Evolutionary conservation across 2,888 invertebrate genomes (phyloP), one percentile per base, ranked within the genome.

Genomic region (Anthophora plumipes): DNA sequence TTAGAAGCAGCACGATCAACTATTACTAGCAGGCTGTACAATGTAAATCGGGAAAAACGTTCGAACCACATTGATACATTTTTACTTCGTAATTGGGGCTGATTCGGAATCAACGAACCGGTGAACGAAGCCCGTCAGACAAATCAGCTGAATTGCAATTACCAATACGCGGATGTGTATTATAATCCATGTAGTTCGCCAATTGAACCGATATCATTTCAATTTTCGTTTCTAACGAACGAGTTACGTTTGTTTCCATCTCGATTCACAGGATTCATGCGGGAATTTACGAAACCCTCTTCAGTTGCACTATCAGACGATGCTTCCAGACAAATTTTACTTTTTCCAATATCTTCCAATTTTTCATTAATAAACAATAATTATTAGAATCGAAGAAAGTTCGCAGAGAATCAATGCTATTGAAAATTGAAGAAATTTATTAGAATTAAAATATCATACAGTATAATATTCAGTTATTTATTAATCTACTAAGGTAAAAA

Each of bases 61-160:
- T 41, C 20, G 20, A 11, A 17, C n/a, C 55, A 43, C 41, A 43
- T 31, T 12, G 59, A 69, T 66, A 66, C 60, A 67, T 72, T 80
- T 82, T 82, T 69, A 55, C 39, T 43, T 20, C 7, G 55, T 72
- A 80, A 82, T 80, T 74, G 76, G 71, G 48, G 52, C 61, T 66
- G 80, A 82, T 82, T 70, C 72, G 69, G 20, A 73, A 66, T 64
- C 72, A 71, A 70, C 67, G 70, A 67, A 73, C 50, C 61, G 70
- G 9, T n/a, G 59, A 57, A 67, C 72, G 68, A 77, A 72, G 12
- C 64, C 66, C 66, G 43, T 31, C 20, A 5, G 55, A 17, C 68
- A 80, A 80, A 76, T 80, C 80, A 76, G 43, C 50, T 48, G 61
- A 60, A 71, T 77, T 67, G 57, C 60, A 77, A 67, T 69, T 70